phyloP scores from a whole-genome alignment of 2,113 vertebrate genomes.

The Meles meles region DNA sequence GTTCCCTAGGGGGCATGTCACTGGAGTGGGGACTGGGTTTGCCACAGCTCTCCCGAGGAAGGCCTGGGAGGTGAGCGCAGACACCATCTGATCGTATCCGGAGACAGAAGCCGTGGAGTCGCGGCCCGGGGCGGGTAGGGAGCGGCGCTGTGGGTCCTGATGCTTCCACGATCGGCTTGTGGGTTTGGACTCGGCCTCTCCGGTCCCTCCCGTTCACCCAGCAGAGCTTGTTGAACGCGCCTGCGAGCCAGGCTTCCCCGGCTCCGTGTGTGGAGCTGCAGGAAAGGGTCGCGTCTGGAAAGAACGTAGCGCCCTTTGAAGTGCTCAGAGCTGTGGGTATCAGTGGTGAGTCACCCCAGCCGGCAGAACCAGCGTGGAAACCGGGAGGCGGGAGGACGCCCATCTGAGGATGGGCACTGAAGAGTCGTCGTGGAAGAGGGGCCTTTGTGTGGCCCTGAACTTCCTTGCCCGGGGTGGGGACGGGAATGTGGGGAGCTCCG shows the following conservation, averaged over 20 bases:
- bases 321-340: not conserved
- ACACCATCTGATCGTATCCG: rapidly evolving
- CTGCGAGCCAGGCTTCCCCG: rapidly evolving
- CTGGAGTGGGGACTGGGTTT: not conserved
- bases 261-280: not conserved
- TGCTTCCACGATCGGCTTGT: not conserved
- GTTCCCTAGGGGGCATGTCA: not conserved
- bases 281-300: not conserved
- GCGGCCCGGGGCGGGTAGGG: not conserved
- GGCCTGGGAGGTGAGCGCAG: not conserved
- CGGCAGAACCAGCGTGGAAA: not conserved
- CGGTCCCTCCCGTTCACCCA: not conserved
- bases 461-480: not conserved
- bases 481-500: no score
- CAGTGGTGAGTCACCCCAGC: not conserved
- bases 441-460: not conserved
- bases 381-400: not conserved
- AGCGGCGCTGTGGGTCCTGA: not conserved
- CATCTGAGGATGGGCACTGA: not conserved
- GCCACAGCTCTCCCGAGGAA: not conserved
- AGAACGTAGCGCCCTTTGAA: not conserved
- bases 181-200: not conserved
- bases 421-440: not conserved
- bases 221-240: not conserved
- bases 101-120: not conserved